Percentiles rank a stretch among this genome's conserved stretches.
These are phyloP conservation scores for Melolontha melolontha DNA, from an alignment of 2,888 invertebrate genomes.

Conservation along the genomic window DNA sequence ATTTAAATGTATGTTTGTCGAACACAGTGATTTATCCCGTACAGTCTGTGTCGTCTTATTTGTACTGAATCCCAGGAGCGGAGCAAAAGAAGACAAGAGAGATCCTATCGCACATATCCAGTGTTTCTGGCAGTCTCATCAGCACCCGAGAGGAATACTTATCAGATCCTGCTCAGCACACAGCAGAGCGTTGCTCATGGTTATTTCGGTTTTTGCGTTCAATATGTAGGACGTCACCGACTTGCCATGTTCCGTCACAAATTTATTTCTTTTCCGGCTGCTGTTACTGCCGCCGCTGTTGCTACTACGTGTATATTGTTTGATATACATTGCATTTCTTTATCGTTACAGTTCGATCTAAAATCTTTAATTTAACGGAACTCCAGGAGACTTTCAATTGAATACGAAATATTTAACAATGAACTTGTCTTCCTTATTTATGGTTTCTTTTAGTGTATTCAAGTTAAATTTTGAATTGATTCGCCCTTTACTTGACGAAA, in stretches of 20 bases:
- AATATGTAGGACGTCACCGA: conserved; percentile 14
- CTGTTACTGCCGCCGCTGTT: no score
- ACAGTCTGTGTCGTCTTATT: conserved; percentile 10
- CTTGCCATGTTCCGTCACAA: conserved; percentile 11
- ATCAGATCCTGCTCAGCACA: conserved; percentile 57
- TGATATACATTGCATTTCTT: no score
- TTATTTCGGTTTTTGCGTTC: conserved; percentile 35
- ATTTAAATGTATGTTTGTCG: conserved; percentile 29
- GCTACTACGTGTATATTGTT: no score
- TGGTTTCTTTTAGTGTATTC: no score
- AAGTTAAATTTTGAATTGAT: no score
- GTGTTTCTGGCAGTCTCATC: conserved; percentile 52
- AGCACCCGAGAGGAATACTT: conserved; percentile 54
- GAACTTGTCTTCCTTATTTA: no score
- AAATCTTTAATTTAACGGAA: no score
- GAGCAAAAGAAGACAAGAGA: neutral
- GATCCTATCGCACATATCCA: conserved; percentile 39
- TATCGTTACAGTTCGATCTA: no score
- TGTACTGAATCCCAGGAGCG: conserved; percentile 9
- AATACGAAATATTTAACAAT: no score
- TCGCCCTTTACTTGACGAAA: no score
- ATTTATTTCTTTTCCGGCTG: conserved; percentile 4
- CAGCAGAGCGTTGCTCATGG: conserved; percentile 52
- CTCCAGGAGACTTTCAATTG: no score
- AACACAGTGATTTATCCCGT: conserved; percentile 25